Percentiles rank a stretch among this genome's conserved stretches.
Evolutionary conservation across 2,797 vertebrate genomes (phyloP).

Genomic region (Bradypodion ventrale): DNA sequence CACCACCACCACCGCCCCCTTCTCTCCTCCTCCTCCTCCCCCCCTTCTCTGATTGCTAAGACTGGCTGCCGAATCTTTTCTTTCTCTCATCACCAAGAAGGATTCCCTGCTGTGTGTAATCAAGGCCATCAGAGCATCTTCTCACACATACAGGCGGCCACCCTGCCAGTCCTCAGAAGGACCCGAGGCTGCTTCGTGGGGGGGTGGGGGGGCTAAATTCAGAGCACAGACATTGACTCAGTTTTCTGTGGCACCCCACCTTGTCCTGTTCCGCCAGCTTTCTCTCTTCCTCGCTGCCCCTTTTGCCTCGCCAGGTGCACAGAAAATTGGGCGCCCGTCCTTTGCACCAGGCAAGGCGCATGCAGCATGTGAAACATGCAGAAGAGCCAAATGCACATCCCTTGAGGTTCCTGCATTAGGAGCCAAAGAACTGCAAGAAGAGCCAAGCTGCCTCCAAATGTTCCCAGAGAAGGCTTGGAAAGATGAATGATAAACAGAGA

Average conservation of each 20-base stretch:
- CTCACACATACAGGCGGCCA: too few species aligned
- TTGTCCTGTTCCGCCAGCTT: neutral
- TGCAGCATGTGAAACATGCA: neutral
- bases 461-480: neutral
- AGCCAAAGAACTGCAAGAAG: neutral
- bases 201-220: too few species aligned
- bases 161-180: too few species aligned
- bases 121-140: constrained; percentile 70
- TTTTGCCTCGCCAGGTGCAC: neutral
- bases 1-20: neutral
- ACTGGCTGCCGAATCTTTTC: constrained; percentile 67
- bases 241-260: too few species aligned
- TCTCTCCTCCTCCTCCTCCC: neutral
- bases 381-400: neutral
- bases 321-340: neutral
- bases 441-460: neutral
- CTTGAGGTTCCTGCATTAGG: neutral
- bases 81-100: constrained; percentile 73
- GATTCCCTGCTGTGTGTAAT: constrained; percentile 77
- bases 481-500: neutral
- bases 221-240: too few species aligned
- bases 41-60: constrained; percentile 54
- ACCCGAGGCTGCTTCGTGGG: too few species aligned
- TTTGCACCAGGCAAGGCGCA: neutral
- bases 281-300: neutral